These are phyloP conservation scores for Saccostrea cuccullata DNA, from an alignment of 1,140 invertebrate genomes.

Conservation along the genomic window DNA sequence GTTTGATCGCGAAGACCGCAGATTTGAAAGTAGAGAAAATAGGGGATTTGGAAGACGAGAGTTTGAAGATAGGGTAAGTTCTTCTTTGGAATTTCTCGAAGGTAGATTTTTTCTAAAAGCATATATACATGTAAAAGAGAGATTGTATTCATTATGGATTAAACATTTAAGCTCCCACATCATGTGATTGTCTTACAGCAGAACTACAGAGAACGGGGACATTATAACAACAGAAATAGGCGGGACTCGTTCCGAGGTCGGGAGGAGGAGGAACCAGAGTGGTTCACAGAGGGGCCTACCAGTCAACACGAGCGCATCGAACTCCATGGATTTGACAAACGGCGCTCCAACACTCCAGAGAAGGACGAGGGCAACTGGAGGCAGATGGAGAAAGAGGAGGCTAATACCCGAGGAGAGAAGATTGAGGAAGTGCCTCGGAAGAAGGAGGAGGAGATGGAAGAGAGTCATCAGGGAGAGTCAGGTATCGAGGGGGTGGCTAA, in stretches of 20 bases:
- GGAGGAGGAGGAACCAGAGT: slow-evolving; percentile 80
- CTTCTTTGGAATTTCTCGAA: background rate
- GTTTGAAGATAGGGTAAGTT: slow-evolving; percentile 69
- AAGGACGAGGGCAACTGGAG: slow-evolving; percentile 46
- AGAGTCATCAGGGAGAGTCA: slow-evolving; percentile 27
- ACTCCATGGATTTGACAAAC: slow-evolving; percentile 90
- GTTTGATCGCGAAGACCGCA: slow-evolving; percentile 50
- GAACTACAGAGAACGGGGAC: slow-evolving; percentile 41
- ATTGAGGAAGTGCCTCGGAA: slow-evolving; percentile 42
- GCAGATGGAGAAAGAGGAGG: slow-evolving; percentile 34
- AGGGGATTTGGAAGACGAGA: slow-evolving; percentile 61
- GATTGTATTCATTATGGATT: too few relatives aligned
- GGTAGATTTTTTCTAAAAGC: background rate
- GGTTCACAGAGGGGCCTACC: slow-evolving; percentile 91
- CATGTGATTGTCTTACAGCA: slow-evolving; percentile 37
- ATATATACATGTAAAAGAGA: too few relatives aligned
- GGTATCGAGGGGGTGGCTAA: background rate
- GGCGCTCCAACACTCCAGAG: slow-evolving; percentile 33
- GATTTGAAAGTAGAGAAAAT: slow-evolving; percentile 48
- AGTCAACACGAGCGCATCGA: slow-evolving; percentile 96
- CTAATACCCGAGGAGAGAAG: background rate
- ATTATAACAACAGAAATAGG: slow-evolving; percentile 44
- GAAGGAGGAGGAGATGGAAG: slow-evolving; percentile 45
- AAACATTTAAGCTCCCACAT: too few relatives aligned
- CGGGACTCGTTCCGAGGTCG: slow-evolving; percentile 42